Conservation (phyloP, 2,797 vertebrate species). For the Urophycis tenuis region DNA sequence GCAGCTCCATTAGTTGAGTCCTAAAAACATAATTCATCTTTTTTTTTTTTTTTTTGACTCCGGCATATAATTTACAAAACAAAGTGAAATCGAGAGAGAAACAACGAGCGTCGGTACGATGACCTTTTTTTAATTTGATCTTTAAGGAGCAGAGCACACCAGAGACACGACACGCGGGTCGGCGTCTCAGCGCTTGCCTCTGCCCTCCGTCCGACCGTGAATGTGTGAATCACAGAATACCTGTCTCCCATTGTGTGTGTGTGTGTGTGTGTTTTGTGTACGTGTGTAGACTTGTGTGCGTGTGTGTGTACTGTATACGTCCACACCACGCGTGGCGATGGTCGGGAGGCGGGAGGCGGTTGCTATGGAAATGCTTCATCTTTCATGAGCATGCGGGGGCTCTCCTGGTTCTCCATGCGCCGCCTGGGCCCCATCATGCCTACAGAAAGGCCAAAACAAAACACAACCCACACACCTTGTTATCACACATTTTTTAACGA, state of each 20-base stretch:
- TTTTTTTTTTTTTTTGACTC: slow-evolving; percentile 45
- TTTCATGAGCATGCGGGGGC: slow-evolving; percentile 71
- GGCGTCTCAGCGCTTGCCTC: not conserved
- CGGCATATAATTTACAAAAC: slow-evolving; percentile 33
- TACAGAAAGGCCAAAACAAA: too few relatives aligned
- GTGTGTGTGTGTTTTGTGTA: slow-evolving; percentile 26
- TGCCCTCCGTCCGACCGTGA: not conserved
- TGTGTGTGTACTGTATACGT: not conserved
- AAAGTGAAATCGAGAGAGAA: slow-evolving; percentile 26
- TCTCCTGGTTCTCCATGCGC: slow-evolving; percentile 70
- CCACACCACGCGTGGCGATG: not conserved
- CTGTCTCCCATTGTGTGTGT: slow-evolving; percentile 9
- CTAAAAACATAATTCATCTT: slow-evolving; percentile 35
- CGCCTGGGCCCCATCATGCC: slow-evolving; percentile 70
- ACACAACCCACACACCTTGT: not conserved
- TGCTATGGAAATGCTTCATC: slow-evolving; percentile 70
- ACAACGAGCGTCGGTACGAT: slow-evolving; percentile 43
- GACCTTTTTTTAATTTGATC: slow-evolving; percentile 25
- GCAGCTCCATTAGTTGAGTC: slow-evolving; percentile 43
- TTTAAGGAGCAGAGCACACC: slow-evolving; percentile 58
- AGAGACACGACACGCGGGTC: not conserved
- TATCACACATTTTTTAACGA: not conserved
- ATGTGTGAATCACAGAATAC: not conserved
- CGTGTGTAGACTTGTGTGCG: slow-evolving; percentile 37
- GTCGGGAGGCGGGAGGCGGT: slow-evolving; percentile 27